These are phyloP conservation scores for Phorcus lineatus DNA, from an alignment of 2,888 invertebrate genomes.

Conservation along the genomic window DNA sequence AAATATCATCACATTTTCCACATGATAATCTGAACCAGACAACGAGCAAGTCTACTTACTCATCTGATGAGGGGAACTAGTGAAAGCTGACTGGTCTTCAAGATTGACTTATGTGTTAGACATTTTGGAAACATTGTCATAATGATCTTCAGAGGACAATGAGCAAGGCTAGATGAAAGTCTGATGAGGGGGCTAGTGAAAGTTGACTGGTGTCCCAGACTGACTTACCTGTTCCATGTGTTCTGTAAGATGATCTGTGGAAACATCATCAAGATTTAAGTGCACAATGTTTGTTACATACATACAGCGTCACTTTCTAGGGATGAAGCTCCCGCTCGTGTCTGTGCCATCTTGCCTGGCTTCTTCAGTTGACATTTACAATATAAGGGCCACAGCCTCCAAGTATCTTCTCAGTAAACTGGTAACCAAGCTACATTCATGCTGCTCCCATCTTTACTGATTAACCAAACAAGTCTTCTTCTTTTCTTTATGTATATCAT, in stretches of 20 bases:
- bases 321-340: not conserved
- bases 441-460: too few relatives aligned
- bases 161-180: too few relatives aligned
- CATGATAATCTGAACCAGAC: too few relatives aligned
- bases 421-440: too few relatives aligned
- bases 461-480: too few relatives aligned
- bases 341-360: not conserved
- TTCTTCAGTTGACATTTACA: slow-evolving; percentile 3
- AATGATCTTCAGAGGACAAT: too few relatives aligned
- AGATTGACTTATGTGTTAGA: not conserved
- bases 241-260: not conserved
- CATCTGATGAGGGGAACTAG: not conserved
- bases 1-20: not conserved
- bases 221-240: slow-evolving; percentile 11
- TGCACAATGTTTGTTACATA: not conserved
- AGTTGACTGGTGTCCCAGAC: slow-evolving; percentile 13
- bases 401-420: too few relatives aligned
- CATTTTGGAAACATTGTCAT: not conserved
- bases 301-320: not conserved
- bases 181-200: not conserved
- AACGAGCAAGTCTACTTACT: too few relatives aligned
- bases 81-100: not conserved
- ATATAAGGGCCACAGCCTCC: not conserved
- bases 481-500: too few relatives aligned
- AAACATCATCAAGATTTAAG: not conserved